Base-by-base conservation (phyloP, 2,888 invertebrate species). In the Alloplasta piceator region DNA sequence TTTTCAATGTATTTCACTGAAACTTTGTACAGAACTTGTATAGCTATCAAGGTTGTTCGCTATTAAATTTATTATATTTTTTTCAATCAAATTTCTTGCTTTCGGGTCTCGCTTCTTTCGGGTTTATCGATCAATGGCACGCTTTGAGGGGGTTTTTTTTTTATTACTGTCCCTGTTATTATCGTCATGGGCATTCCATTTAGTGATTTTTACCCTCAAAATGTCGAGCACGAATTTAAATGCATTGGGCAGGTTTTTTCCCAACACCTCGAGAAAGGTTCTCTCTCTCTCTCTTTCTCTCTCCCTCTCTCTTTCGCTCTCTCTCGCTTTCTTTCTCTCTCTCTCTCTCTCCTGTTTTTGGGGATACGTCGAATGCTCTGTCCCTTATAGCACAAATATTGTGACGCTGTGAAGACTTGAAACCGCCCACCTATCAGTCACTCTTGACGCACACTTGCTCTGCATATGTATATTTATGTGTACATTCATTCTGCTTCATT, bases 381-480 rank as follows among this genome's bases (percentile, higher is more conserved):
- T 50, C 52, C 41, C 26, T 63, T 64, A 56, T 48, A 82, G 82
- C 79, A 82, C 86, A 87, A 87, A 89, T 85, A 87, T 87, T 87
- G 81, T 85, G 86, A 87, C 87, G 85, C 78, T 75, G 76, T 80
- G 87, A 85, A 73, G 85, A 84, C 68, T 75, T 76, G 86, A 63
- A 26, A 79, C 80, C 88, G 89, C 88, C 89, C 86, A 89, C 85
- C 86, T 63, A 86, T 90, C 88, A 83, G 72, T 89, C 89, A 87
- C 83, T 84, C 83, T 61, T 26, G 36, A 46, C 81, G 26, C 26
- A 26, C 26, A 26, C 26, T 26, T 26, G 26, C 26, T 3, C 26
- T 26, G 26, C 26, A 26, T 26, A 26, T 26, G 26, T 26, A 38
- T 12, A 26, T 10, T 16, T 12, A 38, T 26, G 7, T 5, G 10